phyloP scores from a whole-genome alignment of 2,113 vertebrate species.

The mouse (Mus musculus) region DNA sequence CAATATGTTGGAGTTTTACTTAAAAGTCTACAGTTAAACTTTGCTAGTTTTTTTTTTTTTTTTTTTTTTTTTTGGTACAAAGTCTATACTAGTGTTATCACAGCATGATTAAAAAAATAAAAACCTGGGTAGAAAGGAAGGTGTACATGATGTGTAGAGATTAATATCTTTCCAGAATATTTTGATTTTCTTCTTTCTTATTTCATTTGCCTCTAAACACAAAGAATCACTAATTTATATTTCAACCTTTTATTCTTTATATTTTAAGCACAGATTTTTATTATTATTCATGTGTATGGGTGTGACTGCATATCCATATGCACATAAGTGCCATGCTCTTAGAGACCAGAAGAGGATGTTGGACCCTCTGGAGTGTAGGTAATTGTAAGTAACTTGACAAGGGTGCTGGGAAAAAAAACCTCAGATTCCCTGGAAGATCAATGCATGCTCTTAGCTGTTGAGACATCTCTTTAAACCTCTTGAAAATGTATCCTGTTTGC shows the following conservation, averaged over 20 bases:
- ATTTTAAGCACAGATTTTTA: not conserved
- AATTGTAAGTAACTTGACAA: too few relatives aligned
- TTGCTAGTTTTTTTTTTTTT: not conserved
- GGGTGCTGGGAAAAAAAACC: not conserved
- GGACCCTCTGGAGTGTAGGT: not conserved
- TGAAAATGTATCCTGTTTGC: not conserved
- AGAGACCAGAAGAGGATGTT: not conserved
- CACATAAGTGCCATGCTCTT: not conserved
- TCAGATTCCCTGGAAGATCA: not conserved
- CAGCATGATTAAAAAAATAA: not conserved
- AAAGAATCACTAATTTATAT: not conserved
- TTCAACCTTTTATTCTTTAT: not conserved
- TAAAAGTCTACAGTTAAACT: conserved; percentile 4
- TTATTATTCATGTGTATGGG: not conserved
- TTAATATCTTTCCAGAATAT: not conserved
- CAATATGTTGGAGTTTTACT: not conserved
- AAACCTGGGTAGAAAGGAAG: not conserved
- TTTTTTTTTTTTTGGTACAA: not conserved
- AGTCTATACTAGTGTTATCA: not conserved
- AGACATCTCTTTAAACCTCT: not conserved
- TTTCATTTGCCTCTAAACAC: not conserved
- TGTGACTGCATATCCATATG: not conserved
- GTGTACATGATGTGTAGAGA: not conserved
- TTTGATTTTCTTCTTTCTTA: not conserved
- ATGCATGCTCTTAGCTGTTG: not conserved